Conservation (phyloP, 1,140 invertebrate genomes). For the Mizuhopecten yessoensis region DNA sequence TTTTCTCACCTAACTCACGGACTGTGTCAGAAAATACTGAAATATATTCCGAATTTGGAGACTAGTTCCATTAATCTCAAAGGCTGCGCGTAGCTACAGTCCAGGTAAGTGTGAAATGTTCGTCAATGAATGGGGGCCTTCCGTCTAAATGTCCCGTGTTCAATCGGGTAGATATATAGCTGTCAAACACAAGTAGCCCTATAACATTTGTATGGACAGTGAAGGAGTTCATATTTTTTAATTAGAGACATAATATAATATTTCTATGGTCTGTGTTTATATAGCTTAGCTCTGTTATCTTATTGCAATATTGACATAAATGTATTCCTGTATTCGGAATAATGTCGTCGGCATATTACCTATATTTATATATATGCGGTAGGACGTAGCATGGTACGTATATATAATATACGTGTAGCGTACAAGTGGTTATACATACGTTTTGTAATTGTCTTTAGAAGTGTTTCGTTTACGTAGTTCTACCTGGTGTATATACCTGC, state of each 20-base stretch:
- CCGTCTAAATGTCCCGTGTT: background rate
- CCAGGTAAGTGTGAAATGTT: background rate
- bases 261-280: too few species aligned
- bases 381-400: too few species aligned
- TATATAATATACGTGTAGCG: too few species aligned
- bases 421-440: background rate
- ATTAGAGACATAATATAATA: too few species aligned
- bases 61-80: background rate
- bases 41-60: background rate
- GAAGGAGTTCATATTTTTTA: too few species aligned
- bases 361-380: too few species aligned
- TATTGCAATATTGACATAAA: too few species aligned
- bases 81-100: background rate
- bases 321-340: too few species aligned
- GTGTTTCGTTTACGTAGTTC: background rate
- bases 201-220: too few species aligned
- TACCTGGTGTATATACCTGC: background rate
- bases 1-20: background rate
- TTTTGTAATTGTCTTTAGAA: constrained; percentile 15
- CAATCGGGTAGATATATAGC: background rate
- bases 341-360: too few species aligned
- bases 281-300: too few species aligned
- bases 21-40: background rate
- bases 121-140: background rate
- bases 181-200: background rate